Evolutionary conservation across 2,888 invertebrate species (phyloP).

Genomic region (Ormia ochracea): DNA sequence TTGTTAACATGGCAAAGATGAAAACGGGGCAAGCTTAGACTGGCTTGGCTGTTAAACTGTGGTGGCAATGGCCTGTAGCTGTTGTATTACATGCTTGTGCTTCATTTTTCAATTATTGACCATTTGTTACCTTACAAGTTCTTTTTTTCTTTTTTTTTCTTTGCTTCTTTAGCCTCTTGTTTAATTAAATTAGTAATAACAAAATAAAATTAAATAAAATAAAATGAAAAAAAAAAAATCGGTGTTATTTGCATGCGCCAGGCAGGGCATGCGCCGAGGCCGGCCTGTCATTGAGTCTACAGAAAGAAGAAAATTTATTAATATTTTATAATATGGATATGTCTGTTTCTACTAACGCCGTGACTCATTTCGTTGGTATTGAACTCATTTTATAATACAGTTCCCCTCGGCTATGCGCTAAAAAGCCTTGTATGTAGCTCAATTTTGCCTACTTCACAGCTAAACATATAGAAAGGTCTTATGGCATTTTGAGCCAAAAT

Average conservation of each 20-base stretch:
- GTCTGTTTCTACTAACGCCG: not conserved
- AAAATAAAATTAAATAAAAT: too few species aligned
- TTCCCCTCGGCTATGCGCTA: not conserved
- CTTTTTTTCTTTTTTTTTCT: conserved; percentile 40
- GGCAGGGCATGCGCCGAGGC: conserved; percentile 8
- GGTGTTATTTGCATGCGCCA: not conserved
- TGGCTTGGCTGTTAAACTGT: not conserved
- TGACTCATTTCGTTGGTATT: conserved; percentile 16
- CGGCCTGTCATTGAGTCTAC: conserved; percentile 21
- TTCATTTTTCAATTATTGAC: conserved; percentile 56
- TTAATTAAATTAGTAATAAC: conserved; percentile 57
- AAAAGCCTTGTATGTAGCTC: not conserved
- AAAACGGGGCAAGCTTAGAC: conserved; percentile 13
- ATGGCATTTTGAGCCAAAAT: too few species aligned
- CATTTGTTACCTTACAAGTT: conserved; percentile 23
- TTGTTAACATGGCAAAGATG: conserved; percentile 3
- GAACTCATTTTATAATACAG: conserved; percentile 2
- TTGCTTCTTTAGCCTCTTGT: conserved; percentile 34
- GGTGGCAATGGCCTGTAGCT: conserved; percentile 24
- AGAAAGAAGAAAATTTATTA: not conserved
- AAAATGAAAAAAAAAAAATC: conserved; percentile 1
- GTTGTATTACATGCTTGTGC: conserved; percentile 19
- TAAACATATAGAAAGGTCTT: not conserved
- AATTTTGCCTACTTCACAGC: not conserved
- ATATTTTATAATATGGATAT: not conserved